Conservation (phyloP, 2,888 invertebrate species). For the Cryptus viduatorius region DNA sequence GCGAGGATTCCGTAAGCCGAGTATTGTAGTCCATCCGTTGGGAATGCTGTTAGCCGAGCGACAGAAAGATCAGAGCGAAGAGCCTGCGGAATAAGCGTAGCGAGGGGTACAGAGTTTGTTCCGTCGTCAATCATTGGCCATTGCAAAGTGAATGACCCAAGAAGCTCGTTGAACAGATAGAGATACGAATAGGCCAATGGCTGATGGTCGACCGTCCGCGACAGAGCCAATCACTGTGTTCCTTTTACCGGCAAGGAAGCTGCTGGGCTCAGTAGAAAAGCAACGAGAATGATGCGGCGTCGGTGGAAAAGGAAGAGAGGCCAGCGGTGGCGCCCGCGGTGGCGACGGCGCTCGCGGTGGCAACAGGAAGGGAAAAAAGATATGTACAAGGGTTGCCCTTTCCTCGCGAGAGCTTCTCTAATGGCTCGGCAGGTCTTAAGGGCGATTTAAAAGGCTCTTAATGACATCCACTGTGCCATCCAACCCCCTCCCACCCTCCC, state of each 20-base stretch:
- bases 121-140: slow-evolving; percentile 8
- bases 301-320: slow-evolving; percentile 29
- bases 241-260: neutral
- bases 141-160: neutral
- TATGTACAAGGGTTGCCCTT: slow-evolving; percentile 81
- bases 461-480: slow-evolving; percentile 81
- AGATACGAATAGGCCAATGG: neutral
- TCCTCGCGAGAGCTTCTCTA: slow-evolving; percentile 79
- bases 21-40: slow-evolving; percentile 68
- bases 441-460: slow-evolving; percentile 85
- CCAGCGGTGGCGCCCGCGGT: slow-evolving; percentile 52
- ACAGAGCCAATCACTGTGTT: slow-evolving; percentile 14
- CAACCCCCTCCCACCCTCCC: slow-evolving; percentile 53
- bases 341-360: slow-evolving; percentile 49
- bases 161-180: neutral
- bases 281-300: slow-evolving; percentile 39
- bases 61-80: slow-evolving; percentile 37
- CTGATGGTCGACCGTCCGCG: neutral
- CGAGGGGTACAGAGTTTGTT: neutral
- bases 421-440: slow-evolving; percentile 82
- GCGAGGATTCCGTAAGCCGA: slow-evolving; percentile 64
- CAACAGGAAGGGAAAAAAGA: slow-evolving; percentile 72
- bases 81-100: neutral
- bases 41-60: slow-evolving; percentile 76
- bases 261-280: slow-evolving; percentile 15